Percentiles rank a stretch among this genome's conserved stretches.
Evolutionary conservation across 2,888 invertebrate genomes (phyloP).

Genomic region (Drosophila pegasa): DNA sequence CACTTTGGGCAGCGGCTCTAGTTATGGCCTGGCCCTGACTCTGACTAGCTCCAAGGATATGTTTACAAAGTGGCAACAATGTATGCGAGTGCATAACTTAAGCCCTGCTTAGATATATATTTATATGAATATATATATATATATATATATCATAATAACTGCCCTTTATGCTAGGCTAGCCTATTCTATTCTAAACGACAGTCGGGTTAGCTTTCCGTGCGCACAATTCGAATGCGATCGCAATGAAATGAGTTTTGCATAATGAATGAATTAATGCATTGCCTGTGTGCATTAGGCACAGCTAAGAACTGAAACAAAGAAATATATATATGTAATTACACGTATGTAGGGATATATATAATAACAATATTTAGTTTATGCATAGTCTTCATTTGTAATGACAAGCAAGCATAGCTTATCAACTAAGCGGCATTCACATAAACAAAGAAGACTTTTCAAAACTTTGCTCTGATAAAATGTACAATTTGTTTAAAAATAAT

Average conservation of each 20-base stretch:
- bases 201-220: not conserved
- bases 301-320: not conserved
- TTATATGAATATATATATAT: not conserved
- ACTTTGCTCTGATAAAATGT: too few species aligned
- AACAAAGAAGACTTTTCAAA: too few species aligned
- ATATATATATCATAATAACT: slow-evolving; percentile 1
- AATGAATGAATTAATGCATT: not conserved
- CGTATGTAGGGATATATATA: too few species aligned
- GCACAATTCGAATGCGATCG: not conserved
- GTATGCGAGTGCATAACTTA: slow-evolving; percentile 8
- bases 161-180: slow-evolving; percentile 5
- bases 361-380: too few species aligned
- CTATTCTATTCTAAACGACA: slow-evolving; percentile 6
- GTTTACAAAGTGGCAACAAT: slow-evolving; percentile 54
- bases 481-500: too few species aligned
- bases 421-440: too few species aligned
- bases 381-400: too few species aligned
- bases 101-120: not conserved
- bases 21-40: slow-evolving; percentile 18
- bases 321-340: not conserved
- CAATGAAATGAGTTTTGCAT: slow-evolving; percentile 4
- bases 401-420: too few species aligned
- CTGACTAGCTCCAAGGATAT: slow-evolving; percentile 40
- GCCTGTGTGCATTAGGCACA: not conserved
- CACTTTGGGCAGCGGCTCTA: slow-evolving; percentile 10